Percentiles rank a stretch among this genome's conserved stretches.
These are phyloP conservation scores for Acropora yongei DNA, from an alignment of 64 coral and sea anemone genomes.

Conservation along the genomic window DNA sequence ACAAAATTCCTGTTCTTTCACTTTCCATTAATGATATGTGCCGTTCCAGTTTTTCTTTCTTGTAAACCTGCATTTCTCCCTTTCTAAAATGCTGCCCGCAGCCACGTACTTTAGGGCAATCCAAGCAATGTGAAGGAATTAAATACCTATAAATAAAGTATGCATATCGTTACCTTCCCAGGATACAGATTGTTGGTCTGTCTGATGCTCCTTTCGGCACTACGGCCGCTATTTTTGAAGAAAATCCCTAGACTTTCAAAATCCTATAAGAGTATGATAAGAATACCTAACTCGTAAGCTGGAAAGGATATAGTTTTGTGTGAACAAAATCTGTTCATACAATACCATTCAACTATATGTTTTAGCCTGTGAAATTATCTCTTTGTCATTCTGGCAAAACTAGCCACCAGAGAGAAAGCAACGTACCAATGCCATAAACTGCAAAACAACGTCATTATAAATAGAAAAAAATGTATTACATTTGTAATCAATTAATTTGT, in stretches of 20 bases:
- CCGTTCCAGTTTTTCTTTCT: too few relatives aligned
- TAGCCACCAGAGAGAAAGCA: neutral
- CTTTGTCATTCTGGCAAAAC: neutral
- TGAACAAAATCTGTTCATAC: neutral
- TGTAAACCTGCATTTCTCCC: too few relatives aligned
- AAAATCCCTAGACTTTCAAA: neutral
- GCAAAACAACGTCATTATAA: neutral
- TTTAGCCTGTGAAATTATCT: neutral
- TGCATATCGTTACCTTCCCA: neutral
- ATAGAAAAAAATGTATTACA: too few relatives aligned
- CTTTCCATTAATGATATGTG: too few relatives aligned
- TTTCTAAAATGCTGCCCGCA: neutral
- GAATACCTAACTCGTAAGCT: neutral
- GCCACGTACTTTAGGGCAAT: neutral
- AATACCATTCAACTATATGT: neutral
- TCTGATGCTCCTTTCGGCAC: neutral
- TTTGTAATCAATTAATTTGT: too few relatives aligned
- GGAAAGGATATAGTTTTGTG: neutral
- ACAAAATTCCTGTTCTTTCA: too few relatives aligned
- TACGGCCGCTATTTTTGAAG: neutral
- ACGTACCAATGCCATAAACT: neutral
- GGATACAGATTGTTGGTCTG: neutral
- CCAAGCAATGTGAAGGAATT: neutral
- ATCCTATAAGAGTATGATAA: neutral
- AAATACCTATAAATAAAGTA: neutral